A percentile compares a stretch with the other conserved stretches of the same genome.
Conservation (phyloP, 2,888 invertebrate genomes). For the Oxytorus armatus region DNA sequence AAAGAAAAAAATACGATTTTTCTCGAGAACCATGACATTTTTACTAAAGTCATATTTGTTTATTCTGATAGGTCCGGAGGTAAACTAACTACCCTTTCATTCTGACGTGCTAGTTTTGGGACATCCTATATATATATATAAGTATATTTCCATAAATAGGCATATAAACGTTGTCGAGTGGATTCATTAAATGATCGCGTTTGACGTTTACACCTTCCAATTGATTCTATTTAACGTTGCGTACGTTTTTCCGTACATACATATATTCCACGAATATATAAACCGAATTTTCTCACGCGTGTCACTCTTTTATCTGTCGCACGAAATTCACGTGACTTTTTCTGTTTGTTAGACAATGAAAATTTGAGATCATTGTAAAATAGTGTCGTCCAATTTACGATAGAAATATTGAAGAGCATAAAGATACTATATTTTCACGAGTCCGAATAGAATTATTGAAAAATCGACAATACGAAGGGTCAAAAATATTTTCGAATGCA, state of each 20-base stretch:
- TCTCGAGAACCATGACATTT: too few species aligned
- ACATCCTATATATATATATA: neutral
- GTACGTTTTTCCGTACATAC: conserved; percentile 63
- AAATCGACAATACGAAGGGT: neutral
- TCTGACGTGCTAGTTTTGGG: too few species aligned
- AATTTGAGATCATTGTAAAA: neutral
- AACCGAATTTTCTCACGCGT: conserved; percentile 37
- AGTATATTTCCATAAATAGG: conserved; percentile 32
- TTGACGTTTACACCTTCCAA: conserved; percentile 83
- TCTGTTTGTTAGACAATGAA: conserved; percentile 24
- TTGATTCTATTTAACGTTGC: conserved; percentile 81
- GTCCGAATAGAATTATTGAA: neutral
- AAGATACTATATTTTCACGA: neutral
- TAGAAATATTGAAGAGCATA: neutral
- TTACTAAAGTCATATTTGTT: too few species aligned
- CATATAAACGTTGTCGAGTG: conserved; percentile 75
- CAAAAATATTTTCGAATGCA: neutral
- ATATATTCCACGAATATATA: conserved; percentile 2
- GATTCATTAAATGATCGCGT: conserved; percentile 80
- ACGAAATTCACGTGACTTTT: neutral
- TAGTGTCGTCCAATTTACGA: too few species aligned
- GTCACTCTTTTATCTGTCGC: conserved; percentile 17
- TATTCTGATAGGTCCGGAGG: too few species aligned
- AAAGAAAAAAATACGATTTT: too few species aligned
- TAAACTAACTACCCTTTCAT: too few species aligned